Evolutionary conservation across 2,113 vertebrate species (phyloP).

Genomic region (Acanthisitta chloris): DNA sequence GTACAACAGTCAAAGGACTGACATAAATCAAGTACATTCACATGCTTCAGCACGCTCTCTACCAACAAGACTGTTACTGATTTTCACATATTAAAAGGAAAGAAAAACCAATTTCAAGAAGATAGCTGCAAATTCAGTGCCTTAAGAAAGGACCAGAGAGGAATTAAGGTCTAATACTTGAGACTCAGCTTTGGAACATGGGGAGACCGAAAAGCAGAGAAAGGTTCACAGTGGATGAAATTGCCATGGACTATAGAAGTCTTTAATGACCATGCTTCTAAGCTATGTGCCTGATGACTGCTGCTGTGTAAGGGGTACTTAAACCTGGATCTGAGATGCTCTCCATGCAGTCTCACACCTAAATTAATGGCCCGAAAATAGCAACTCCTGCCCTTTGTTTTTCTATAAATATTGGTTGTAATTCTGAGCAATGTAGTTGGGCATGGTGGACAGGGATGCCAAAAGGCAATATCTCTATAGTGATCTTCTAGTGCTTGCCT

Average conservation of each 20-base stretch:
- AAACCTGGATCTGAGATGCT: neutral
- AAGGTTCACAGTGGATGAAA: neutral
- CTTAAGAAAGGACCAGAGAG: neutral
- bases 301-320: neutral
- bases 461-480: neutral
- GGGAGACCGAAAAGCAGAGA: neutral
- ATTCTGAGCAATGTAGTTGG: neutral
- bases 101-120: neutral
- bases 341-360: neutral
- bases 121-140: neutral
- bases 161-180: neutral
- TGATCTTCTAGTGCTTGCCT: neutral
- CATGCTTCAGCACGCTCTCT: neutral
- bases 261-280: rapidly evolving
- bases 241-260: neutral
- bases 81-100: neutral
- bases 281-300: neutral
- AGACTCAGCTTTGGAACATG: neutral
- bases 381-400: neutral
- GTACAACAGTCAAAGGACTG: neutral
- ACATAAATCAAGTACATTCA: constrained; percentile 12
- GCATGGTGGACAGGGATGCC: neutral
- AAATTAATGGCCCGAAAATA: neutral
- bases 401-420: neutral
- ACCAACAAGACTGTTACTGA: neutral